Base-by-base conservation (phyloP, 2,113 vertebrate species). In the Ammodytes marinus region DNA sequence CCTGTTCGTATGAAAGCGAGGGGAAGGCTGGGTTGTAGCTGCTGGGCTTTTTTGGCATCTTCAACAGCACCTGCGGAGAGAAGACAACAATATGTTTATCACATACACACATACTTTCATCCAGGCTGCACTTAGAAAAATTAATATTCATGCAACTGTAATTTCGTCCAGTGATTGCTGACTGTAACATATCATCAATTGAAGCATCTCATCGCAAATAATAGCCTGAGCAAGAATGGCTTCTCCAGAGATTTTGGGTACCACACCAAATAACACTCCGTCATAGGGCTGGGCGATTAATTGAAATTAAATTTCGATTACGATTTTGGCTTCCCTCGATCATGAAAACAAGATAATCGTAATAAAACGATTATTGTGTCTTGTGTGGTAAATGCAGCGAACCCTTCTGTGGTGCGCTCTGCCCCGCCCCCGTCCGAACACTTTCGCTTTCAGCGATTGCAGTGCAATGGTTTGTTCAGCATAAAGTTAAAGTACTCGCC, bases 1-100 rank as follows among this genome's bases (percentile, higher is more conserved):
- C 98, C 98, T 95, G 96, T 97, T 81, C 97, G 96, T 92, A 99
- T 92, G 82, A 97, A 91, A 2, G 97, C 96, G 73, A 93, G 91
- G 9, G 96, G 92, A 83, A 96, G 95, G 90, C 82, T 94, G 67
- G 98, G 96, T 79, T 96, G 95, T 77, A 99, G 94, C 85, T 95
- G 94, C 74, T 97, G 94, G 66, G 97, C 97, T 90, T 94, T 98
- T 90, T 96, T 97, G 80, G 96, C 94, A 93, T 99, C 98, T 74
- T 96, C 93, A 89, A 95, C 92, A 35, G 97, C 97, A 94, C 96
- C 97, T 99, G 92, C 72, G 82, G 76, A 82, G 79, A 92, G 4
- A 74, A 40, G 47, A 68, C 60, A 59, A 61, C 19, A 69, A 6
- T 11, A 35, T 17, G 8, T 61, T 82, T 15, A 67, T 52, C 8